Evolutionary conservation across 1,140 invertebrate genomes (phyloP), one percentile per base, ranked within the genome.

Genomic region (Caenorhabditis latens): DNA sequence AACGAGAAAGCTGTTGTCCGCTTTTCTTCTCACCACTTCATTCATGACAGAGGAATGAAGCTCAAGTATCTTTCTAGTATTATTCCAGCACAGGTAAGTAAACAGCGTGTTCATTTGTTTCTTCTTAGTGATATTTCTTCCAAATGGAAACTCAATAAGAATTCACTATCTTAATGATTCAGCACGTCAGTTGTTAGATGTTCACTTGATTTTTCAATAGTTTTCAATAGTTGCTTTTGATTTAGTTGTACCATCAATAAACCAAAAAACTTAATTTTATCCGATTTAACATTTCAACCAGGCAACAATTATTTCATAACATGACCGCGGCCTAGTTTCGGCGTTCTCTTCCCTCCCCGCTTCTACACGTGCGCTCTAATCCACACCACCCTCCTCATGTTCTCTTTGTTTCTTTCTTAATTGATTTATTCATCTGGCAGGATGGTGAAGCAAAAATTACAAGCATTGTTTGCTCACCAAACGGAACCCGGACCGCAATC

Each of bases 371-470:
- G 32, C 32, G 32, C 32, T 32, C 32, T 32, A 32, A 32, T 32
- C 2, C 32, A 32, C 32, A 32, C 32, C 32, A 32, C 32, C 32
- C 32, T 32, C 2, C 32, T 32, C 21, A 2, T 71, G 16, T n/a
- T 32, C 32, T 1, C 32, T 53, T 7, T 61, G 43, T 50, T 43
- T 48, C 14, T 50, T 55, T 86, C n/a, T 16, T 50, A 16, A 61
- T 21, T 53, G 5, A 40, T 42, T 19, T 43, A 19, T 67, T 43
- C n/a, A 55, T 21, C 65, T 90, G 89, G 13, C 83, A 94, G 93
- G 93, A 94, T 90, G 93, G 93, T 42, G 93, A 93, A 88, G 91
- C 92, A 55, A 93, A 55, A 65, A 63, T 90, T 53, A 53, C 40
- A 58, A 58, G 19, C 24, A 82, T 88, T 57, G 42, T 19, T 46